These are phyloP conservation scores for Trachops cirrhosus DNA, from an alignment of 2,797 vertebrate genomes.

Conservation along the genomic window DNA sequence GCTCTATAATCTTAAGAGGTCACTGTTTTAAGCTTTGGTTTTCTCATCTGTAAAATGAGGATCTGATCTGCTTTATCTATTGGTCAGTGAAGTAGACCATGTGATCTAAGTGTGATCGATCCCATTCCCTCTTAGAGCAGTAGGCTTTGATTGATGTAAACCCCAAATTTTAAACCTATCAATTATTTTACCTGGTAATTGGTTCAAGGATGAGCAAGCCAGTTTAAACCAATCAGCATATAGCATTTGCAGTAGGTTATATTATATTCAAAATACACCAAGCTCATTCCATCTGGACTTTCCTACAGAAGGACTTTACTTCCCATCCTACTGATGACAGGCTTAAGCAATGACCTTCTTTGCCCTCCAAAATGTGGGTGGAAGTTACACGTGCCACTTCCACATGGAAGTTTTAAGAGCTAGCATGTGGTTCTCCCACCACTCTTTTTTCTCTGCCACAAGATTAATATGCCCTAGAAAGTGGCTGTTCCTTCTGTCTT, in stretches of 20 bases:
- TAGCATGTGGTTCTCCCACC: not conserved
- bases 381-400: not conserved
- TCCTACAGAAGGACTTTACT: not conserved
- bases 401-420: not conserved
- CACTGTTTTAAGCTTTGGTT: not conserved
- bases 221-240: not conserved
- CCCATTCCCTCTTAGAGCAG: not conserved
- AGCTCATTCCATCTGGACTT: not conserved
- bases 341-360: not conserved
- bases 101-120: not conserved
- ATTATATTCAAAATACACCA: constrained; percentile 1
- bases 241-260: not conserved
- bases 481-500: not conserved
- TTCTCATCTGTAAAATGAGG: not conserved
- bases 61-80: not conserved
- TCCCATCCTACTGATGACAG: not conserved
- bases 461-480: not conserved
- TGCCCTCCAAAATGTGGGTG: not conserved
- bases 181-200: not conserved
- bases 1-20: not conserved
- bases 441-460: not conserved
- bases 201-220: not conserved
- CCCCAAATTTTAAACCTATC: not conserved
- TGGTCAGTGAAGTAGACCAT: not conserved
- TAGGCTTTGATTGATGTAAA: not conserved